Conservation (phyloP, 1,140 invertebrate genomes). For the Lasaia peninsularis region DNA sequence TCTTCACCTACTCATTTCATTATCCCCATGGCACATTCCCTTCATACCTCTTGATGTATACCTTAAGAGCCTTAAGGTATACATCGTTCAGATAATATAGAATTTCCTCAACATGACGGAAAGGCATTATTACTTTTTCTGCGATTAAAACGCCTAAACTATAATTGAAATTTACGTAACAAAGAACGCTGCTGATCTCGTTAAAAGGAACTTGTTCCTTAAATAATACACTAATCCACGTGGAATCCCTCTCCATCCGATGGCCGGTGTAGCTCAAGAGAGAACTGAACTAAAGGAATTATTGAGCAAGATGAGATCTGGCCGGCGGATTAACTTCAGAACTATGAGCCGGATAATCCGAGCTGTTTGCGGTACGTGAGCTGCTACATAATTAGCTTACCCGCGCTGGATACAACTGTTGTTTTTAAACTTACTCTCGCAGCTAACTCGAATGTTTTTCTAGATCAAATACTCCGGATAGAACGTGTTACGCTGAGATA, state of each 20-base stretch:
- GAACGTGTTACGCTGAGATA: not conserved
- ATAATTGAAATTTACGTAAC: too few relatives aligned
- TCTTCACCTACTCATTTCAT: too few relatives aligned
- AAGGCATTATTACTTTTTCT: too few relatives aligned
- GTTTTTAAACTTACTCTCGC: not conserved
- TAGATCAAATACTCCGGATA: not conserved
- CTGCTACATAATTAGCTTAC: slow-evolving; percentile 2
- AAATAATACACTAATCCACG: not conserved
- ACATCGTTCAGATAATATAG: too few relatives aligned
- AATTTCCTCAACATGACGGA: too few relatives aligned
- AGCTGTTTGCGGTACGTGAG: slow-evolving; percentile 8
- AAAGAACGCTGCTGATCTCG: not conserved
- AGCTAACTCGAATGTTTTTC: slow-evolving; percentile 2
- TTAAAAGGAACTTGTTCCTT: not conserved
- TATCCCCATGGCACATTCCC: too few relatives aligned
- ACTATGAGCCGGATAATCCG: slow-evolving; percentile 9
- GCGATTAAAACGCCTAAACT: too few relatives aligned
- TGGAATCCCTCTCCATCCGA: not conserved
- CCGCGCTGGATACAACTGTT: slow-evolving; percentile 7
- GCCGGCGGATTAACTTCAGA: slow-evolving; percentile 2
- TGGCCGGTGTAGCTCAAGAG: not conserved
- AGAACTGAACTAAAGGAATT: slow-evolving; percentile 3
- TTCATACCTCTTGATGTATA: too few relatives aligned
- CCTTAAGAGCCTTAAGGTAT: too few relatives aligned
- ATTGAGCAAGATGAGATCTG: slow-evolving; percentile 4